phyloP scores from a whole-genome alignment of 1,140 invertebrate genomes.

The Eupeodes corollae region DNA sequence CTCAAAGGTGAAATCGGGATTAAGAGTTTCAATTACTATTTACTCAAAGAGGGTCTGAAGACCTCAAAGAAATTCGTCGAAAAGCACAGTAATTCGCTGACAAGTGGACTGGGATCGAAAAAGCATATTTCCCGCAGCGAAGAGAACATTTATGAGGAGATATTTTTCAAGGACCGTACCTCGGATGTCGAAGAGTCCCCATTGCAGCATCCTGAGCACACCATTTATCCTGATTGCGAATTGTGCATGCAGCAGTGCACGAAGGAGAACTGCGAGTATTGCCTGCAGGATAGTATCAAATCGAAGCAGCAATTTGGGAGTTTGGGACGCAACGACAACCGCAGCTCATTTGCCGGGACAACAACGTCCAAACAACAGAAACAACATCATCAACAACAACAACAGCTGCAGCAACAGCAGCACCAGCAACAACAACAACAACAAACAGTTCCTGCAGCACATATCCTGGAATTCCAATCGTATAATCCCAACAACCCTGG shows the following conservation, averaged over 20 bases:
- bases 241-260: conserved; percentile 33
- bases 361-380: conserved; percentile 4
- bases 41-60: conserved; percentile 34
- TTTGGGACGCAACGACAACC: neutral
- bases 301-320: neutral
- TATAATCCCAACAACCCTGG: conserved; percentile 37
- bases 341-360: conserved; percentile 1
- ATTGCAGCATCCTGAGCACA: neutral
- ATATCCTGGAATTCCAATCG: conserved; percentile 35
- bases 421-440: conserved; percentile 3
- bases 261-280: conserved; percentile 31
- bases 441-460: conserved; percentile 15
- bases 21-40: conserved; percentile 37
- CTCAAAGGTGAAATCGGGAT: conserved; percentile 35
- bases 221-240: conserved; percentile 25
- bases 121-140: conserved; percentile 27
- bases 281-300: conserved; percentile 8
- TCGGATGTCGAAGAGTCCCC: conserved; percentile 9
- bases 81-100: conserved; percentile 16
- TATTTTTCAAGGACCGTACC: conserved; percentile 29
- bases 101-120: conserved; percentile 1
- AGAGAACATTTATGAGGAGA: conserved; percentile 37
- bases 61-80: conserved; percentile 26
- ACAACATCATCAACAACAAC: conserved; percentile 1
- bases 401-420: conserved; percentile 3